A percentile compares a stretch with the other conserved stretches of the same genome.
phyloP scores from a whole-genome alignment of 1,140 invertebrate species.

The Brachionus rotundiformis region DNA sequence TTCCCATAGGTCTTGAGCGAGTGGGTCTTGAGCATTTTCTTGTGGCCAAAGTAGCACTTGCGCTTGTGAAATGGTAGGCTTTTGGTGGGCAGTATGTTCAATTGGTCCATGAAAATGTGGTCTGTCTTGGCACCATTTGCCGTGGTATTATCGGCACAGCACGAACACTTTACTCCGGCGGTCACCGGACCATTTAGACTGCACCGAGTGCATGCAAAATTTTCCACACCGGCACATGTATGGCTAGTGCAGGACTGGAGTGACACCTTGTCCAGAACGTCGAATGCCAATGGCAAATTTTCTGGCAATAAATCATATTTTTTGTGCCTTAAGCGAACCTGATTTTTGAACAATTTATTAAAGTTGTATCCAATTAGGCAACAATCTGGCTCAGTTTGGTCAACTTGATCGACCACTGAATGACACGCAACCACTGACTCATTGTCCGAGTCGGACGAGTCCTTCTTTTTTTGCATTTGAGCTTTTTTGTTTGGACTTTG shows the following conservation, averaged over 20 bases:
- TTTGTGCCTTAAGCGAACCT: constrained; percentile 38
- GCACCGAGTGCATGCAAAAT: not conserved
- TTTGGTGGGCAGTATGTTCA: not conserved
- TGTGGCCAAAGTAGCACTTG: constrained; percentile 27
- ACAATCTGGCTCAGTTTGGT: not conserved
- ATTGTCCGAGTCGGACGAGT: not conserved
- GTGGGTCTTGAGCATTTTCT: not conserved
- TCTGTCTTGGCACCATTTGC: not conserved
- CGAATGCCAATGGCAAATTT: constrained; percentile 39
- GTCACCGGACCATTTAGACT: not conserved
- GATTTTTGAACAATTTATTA: constrained; percentile 7
- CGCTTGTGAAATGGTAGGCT: constrained; percentile 15
- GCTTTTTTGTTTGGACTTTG: not conserved
- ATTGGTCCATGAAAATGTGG: not conserved
- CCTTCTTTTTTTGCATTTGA: not conserved
- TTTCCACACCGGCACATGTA: not conserved
- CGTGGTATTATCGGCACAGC: not conserved
- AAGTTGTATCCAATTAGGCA: not conserved
- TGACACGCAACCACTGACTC: not conserved
- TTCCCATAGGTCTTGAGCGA: not conserved
- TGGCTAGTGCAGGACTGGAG: not conserved
- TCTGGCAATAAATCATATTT: constrained; percentile 21
- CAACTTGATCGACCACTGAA: not conserved
- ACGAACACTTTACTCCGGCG: not conserved
- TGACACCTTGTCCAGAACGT: not conserved